Evolutionary conservation across 2,797 vertebrate species (phyloP).

Genomic region (Myotis planiceps): DNA sequence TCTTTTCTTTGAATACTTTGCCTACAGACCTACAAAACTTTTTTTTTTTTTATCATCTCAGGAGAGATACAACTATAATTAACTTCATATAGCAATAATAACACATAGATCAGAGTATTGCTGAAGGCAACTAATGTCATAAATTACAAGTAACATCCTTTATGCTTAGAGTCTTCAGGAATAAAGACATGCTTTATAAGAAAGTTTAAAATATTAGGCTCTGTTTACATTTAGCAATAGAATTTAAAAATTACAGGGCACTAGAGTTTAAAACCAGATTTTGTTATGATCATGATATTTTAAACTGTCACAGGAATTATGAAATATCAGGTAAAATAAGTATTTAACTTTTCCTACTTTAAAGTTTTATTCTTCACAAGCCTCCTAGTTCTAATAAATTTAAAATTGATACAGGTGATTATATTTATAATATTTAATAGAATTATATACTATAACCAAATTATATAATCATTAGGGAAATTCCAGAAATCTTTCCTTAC

Average conservation of each 20-base stretch:
- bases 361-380: slow-evolving; percentile 26
- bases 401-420: slow-evolving; percentile 22
- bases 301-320: not conserved
- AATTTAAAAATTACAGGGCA: not conserved
- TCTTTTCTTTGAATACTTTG: slow-evolving; percentile 60
- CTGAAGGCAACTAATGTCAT: not conserved
- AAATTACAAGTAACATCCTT: not conserved
- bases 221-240: not conserved
- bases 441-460: not conserved
- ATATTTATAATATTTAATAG: slow-evolving; percentile 20
- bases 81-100: not conserved
- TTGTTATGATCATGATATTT: slow-evolving; percentile 44
- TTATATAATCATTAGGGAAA: not conserved
- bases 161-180: not conserved
- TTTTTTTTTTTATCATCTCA: slow-evolving; percentile 5
- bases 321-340: slow-evolving; percentile 27
- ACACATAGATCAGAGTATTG: not conserved
- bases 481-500: not conserved
- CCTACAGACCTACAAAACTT: slow-evolving; percentile 22
- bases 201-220: not conserved
- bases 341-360: not conserved
- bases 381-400: not conserved
- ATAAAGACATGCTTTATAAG: not conserved
- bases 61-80: not conserved
- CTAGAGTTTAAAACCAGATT: slow-evolving; percentile 34